Evolutionary conservation across 2,113 vertebrate species (phyloP).

Genomic region (Tragelaphus imberbis): DNA sequence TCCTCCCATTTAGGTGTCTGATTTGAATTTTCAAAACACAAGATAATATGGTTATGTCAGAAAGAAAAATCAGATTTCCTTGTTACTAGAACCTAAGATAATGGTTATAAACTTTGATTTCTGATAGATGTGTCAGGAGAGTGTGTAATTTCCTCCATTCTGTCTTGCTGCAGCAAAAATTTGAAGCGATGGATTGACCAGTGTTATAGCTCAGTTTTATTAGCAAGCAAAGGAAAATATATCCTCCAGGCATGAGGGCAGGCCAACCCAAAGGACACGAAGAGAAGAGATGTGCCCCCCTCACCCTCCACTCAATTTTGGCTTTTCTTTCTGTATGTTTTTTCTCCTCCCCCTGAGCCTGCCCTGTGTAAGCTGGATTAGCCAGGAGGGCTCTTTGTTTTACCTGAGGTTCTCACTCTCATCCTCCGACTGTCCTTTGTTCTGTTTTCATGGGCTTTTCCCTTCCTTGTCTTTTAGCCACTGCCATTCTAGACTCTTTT

Average conservation of each 20-base stretch:
- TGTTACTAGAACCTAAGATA: not conserved
- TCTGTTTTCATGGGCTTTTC: not conserved
- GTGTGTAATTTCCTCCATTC: not conserved
- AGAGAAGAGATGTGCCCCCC: accelerated
- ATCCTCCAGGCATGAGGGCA: not conserved
- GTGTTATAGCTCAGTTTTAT: not conserved
- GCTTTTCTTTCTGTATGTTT: not conserved
- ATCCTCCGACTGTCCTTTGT: not conserved
- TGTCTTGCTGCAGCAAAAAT: not conserved
- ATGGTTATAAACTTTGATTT: not conserved
- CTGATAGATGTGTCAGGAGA: not conserved
- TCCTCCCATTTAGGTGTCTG: not conserved
- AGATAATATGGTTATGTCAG: not conserved
- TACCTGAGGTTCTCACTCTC: not conserved
- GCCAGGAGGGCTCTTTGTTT: not conserved
- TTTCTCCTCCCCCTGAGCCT: not conserved
- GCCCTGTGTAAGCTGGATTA: not conserved
- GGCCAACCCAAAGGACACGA: not conserved
- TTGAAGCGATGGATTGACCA: not conserved
- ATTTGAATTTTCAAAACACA: not conserved
- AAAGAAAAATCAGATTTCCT: not conserved
- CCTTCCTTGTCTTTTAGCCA: not conserved
- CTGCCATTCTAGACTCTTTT: not conserved
- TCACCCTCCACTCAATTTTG: accelerated
- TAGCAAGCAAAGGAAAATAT: not conserved